Evolutionary conservation across 2,113 vertebrate species (phyloP), one percentile per base, ranked within the genome.

Genomic region (Dicentrarchus labrax): DNA sequence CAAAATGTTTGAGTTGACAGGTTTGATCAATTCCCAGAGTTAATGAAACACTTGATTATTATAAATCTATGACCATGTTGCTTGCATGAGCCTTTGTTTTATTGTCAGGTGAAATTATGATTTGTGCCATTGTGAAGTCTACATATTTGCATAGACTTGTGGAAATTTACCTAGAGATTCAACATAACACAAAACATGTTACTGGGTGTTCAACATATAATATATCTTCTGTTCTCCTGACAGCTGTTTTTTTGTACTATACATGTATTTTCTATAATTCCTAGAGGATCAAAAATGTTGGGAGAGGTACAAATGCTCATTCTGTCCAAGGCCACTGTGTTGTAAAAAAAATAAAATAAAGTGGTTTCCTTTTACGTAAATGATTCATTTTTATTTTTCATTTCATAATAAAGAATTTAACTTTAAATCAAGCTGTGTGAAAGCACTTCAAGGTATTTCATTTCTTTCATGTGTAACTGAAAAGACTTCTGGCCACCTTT

Each of bases 241-340:
- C 76, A 6, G 59, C 67, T 62, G 57, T 61, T 72, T 79, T 91
- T 89, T 89, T 89, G 78, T 84, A 89, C 69, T 83, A 68, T 69
- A 84, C 57, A 73, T 85, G 83, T 88, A 82, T 92, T 91, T 90
- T 90, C 70, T 91, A 86, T 82, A 86, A 88, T 67, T 90, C 57
- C 60, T 80, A 78, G 69, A 90, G 59, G 76, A 75, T 72, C 22
- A 65, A 62, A 83, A 24, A 19, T 75, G 76, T 88, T 81, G 64
- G 81, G 54, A 77, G 47, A 43, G 48, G 22, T 73, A 60, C 62
- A 69, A 56, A 74, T 53, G 54, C 68, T 85, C 45, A 76, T 67
- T 73, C 68, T 91, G 85, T 89, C 61, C 56, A 83, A 83, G 41
- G 64, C 85, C 78, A 80, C 72, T 86, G 68, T 89, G 87, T 78